A percentile compares a stretch with the other conserved stretches of the same genome.
phyloP scores from a whole-genome alignment of 2,113 vertebrate genomes.

The Neopipo cinnamomea region DNA sequence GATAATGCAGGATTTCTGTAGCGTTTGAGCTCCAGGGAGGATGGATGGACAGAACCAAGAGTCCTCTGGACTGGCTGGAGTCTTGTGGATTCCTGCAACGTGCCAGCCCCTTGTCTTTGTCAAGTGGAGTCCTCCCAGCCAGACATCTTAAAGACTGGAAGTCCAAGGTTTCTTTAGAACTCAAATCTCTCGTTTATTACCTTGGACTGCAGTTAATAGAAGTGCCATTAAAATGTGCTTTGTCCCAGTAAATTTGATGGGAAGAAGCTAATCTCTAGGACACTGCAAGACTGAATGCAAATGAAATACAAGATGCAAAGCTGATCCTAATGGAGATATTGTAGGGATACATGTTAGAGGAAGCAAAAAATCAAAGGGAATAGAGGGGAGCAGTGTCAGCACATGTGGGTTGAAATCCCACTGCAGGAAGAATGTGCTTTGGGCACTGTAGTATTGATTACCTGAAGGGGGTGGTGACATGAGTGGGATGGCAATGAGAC shows the following conservation, averaged over 20 bases:
- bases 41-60: neutral
- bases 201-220: neutral
- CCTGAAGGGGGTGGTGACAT: neutral
- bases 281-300: neutral
- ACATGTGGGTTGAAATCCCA: neutral
- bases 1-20: conserved; percentile 18
- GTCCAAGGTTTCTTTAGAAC: neutral
- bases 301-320: neutral
- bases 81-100: neutral
- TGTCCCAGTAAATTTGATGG: neutral
- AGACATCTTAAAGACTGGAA: neutral
- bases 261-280: neutral
- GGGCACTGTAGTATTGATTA: neutral
- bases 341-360: neutral
- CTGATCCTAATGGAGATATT: neutral
- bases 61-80: neutral
- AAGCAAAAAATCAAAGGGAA: neutral
- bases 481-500: neutral
- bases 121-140: neutral
- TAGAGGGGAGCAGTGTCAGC: neutral
- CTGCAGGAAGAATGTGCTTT: neutral
- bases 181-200: neutral
- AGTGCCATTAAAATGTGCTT: neutral
- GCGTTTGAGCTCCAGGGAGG: neutral
- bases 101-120: neutral